Percentiles rank a stretch among this genome's conserved stretches.
These are phyloP conservation scores for Trachymyrmex cornetzi DNA, from an alignment of 1,140 invertebrate genomes.

Conservation along the genomic window DNA sequence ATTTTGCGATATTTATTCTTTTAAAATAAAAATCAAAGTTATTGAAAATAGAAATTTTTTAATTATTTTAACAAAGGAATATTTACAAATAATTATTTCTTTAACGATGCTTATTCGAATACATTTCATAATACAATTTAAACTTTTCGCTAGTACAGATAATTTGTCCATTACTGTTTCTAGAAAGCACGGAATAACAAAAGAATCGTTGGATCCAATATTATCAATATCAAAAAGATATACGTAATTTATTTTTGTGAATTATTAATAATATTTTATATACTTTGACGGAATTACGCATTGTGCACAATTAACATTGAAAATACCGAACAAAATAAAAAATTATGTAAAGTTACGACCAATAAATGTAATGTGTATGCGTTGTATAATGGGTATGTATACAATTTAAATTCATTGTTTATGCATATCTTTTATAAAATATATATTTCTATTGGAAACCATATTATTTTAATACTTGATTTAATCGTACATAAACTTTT, in stretches of 20 bases:
- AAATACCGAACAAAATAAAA: slow-evolving; percentile 4
- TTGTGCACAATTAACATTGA: not conserved
- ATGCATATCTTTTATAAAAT: not conserved
- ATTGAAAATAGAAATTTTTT: not conserved
- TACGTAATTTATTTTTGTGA: not conserved
- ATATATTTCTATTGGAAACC: too few species aligned
- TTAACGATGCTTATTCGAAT: not conserved
- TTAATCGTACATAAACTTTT: not conserved
- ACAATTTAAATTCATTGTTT: not conserved
- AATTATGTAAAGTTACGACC: not conserved
- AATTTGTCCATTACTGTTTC: not conserved
- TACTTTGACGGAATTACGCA: not conserved
- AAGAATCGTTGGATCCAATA: not conserved
- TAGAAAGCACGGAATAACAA: not conserved
- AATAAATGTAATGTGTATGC: not conserved
- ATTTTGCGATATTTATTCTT: not conserved
- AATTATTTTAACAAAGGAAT: not conserved
- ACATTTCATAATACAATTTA: not conserved
- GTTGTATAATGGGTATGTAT: not conserved
- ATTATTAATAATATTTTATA: not conserved
- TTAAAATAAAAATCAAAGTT: not conserved
- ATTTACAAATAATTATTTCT: slow-evolving; percentile 13
- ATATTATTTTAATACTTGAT: too few species aligned
- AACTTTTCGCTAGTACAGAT: not conserved
- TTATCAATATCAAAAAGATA: not conserved